Evolutionary conservation across 2,888 invertebrate species (phyloP), one percentile per base, ranked within the genome.

Genomic region (Rhagonycha lutea): DNA sequence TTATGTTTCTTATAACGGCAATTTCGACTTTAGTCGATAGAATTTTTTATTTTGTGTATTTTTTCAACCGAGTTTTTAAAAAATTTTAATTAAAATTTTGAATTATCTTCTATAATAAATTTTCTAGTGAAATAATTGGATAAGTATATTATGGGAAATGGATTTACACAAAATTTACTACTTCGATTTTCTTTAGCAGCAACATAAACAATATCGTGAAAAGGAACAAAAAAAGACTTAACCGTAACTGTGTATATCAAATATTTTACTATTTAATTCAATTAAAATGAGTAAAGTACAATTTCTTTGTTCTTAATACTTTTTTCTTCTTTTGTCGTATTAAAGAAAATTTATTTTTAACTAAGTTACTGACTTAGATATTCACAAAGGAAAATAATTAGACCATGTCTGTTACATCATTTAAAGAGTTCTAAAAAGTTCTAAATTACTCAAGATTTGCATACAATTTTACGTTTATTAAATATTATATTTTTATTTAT

Each of bases 361-460:
- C 78, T 80, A 67, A 81, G 79, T 80, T 82, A 81, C 78, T 75
- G 79, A 80, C 76, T 79, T 71, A 78, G 80, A 81, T 78, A 73
- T 80, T 77, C 79, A 80, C 80, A 82, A 82, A 82, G 78, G 77
- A 78, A 81, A 81, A 80, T 82, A 82, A 82, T 82, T 82, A 81
- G 78, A 78, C 77, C 18, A 61, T 78, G 80, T 80, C 78, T 80
- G 77, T 80, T 68, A 71, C 74, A 75, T 78, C 67, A 63, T 47
- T 69, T 71, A 79, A 80, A 80, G 77, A 74, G 75, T 78, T 77
- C 79, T 81, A 77, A 78, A 80, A 81, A 75, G 78, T 78, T 78
- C 74, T 47, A 60, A 70, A 68, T 75, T 75, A 47, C n/a, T 47
- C 7, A 47, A 47, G 47, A 47, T 47, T 47, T 47, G 47, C 47